phyloP scores from a whole-genome alignment of 2,888 invertebrate genomes.

The Agonopterix arenella region DNA sequence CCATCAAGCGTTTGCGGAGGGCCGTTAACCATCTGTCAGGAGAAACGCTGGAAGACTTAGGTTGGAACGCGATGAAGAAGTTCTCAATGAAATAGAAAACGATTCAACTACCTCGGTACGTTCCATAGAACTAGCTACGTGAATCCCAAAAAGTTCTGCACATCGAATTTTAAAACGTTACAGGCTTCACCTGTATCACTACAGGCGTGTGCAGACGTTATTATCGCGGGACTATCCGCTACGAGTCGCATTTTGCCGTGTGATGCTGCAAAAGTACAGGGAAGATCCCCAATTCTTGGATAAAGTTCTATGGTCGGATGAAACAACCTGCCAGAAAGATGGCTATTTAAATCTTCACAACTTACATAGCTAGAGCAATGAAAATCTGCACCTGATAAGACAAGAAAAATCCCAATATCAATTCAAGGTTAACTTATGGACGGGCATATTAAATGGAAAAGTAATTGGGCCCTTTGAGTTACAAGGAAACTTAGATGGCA shows the following conservation, averaged over 20 bases:
- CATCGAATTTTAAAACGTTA: constrained; percentile 7
- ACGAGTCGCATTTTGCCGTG: constrained; percentile 10
- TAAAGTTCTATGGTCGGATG: constrained; percentile 12
- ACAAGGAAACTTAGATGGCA: no score
- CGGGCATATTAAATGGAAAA: constrained; percentile 2
- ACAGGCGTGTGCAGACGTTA: constrained; percentile 11
- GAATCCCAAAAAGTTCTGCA: constrained; percentile 3
- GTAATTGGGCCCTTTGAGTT: background rate
- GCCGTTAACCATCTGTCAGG: no score
- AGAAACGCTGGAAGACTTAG: no score
- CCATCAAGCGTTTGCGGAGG: no score
- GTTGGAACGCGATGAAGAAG: no score
- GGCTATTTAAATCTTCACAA: constrained; percentile 14
- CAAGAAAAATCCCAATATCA: constrained; percentile 14
- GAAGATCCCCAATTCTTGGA: constrained; percentile 8
- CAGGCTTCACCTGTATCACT: constrained; percentile 8
- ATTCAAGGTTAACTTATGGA: constrained; percentile 19
- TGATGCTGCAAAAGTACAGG: constrained; percentile 9
- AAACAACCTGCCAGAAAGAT: constrained; percentile 11
- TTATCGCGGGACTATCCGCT: constrained; percentile 10
- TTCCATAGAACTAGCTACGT: background rate
- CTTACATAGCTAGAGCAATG: constrained; percentile 9
- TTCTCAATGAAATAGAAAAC: no score
- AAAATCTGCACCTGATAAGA: constrained; percentile 12
- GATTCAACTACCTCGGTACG: background rate